These are phyloP conservation scores for Sylvietta virens DNA, from an alignment of 2,113 vertebrate species.

Conservation along the genomic window DNA sequence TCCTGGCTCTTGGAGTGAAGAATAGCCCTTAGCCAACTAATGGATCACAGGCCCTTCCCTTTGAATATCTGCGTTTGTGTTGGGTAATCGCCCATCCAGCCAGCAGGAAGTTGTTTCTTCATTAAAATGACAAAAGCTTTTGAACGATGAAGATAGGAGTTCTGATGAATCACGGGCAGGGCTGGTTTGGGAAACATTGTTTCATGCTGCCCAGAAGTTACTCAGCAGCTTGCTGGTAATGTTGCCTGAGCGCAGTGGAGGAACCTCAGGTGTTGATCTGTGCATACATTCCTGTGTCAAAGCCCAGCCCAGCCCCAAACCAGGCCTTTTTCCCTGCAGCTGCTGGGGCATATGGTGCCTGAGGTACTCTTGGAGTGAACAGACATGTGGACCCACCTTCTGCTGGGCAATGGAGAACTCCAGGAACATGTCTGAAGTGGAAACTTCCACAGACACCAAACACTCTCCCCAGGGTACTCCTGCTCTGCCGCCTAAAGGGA, in stretches of 20 bases:
- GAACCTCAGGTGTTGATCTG: background rate
- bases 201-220: conserved; percentile 19
- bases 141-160: background rate
- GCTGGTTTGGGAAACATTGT: background rate
- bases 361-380: background rate
- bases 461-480: background rate
- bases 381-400: fast-evolving
- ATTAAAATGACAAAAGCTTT: conserved; percentile 29
- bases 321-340: background rate
- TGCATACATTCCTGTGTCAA: background rate
- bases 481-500: background rate
- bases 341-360: background rate
- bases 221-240: background rate
- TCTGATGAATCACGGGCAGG: conserved; percentile 12
- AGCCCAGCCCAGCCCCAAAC: background rate
- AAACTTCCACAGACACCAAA: fast-evolving
- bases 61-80: background rate
- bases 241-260: fast-evolving
- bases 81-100: background rate
- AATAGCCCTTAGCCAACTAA: background rate
- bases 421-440: fast-evolving
- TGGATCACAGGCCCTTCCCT: background rate
- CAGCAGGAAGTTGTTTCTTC: conserved; percentile 38
- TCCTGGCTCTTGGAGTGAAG: background rate
- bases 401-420: background rate